Base-by-base conservation (phyloP, 2,797 vertebrate species). In the Rallus crepitans region DNA sequence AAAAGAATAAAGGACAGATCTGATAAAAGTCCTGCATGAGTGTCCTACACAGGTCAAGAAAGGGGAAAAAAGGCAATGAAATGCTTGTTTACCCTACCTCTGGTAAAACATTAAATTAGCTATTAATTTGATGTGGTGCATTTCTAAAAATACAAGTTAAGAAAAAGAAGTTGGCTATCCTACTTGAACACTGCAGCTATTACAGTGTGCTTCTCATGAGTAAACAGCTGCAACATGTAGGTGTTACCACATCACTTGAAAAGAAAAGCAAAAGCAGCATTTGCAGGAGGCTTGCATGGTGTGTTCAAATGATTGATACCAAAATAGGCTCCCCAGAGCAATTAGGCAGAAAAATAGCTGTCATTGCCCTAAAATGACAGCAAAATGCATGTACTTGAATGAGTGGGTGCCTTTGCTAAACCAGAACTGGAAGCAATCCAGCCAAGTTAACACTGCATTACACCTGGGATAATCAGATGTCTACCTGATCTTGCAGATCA, bases 381-480 rank as follows among this genome's bases (percentile, higher is more conserved):
- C 23, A 53, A 75, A 68, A 48, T n/a, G 16, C 7, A 13, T 20
- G 13, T 7, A 47, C 11, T 24, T 28, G 35, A 71, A 30, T 7
- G 25, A 89, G 16, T 16, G 8, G 12, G 50, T 60, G 11, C 8
- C 11, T 78, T 75, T 65, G 11, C 10, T 45, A 50, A 70, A 19
- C 11, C 57, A 70, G 48, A 52, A 13, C 12, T 18, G n/a, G 63
- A 75, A 84, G 24, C 21, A 63, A 13, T 9, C 11, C 37, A 47
- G 12, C 16, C 35, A 55, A 50, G 57, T 30, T 56, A 70, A 11
- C 0, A 0, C 8, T 63, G 27, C 2, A 0, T 35, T 91, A 23
- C 39, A 59, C 52, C 61, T 84, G 57, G 57, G 45, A 18, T 42
- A 47, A 24, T 90, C 19, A 77, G 39, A 25, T 6, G 3, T 21